These are phyloP conservation scores for Sebastes aleutianus DNA, from an alignment of 2,797 vertebrate species.

Conservation along the genomic window DNA sequence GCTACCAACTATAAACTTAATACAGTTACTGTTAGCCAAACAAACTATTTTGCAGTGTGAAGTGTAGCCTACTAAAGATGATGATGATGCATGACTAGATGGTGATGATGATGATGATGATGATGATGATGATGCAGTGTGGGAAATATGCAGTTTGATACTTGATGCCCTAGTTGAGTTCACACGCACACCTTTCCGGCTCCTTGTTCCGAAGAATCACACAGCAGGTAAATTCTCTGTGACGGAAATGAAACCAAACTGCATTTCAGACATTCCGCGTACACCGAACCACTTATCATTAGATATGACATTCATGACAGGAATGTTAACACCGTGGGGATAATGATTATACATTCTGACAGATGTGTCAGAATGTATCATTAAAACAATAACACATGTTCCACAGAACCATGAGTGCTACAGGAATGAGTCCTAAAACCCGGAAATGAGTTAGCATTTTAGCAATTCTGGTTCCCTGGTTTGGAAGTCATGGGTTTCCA, in stretches of 20 bases:
- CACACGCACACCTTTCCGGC: background rate
- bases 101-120: background rate
- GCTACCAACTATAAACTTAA: background rate
- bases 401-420: background rate
- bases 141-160: constrained; percentile 20
- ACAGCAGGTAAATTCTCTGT: background rate
- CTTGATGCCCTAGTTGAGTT: background rate
- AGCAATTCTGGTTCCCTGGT: too few relatives aligned
- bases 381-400: background rate
- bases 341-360: background rate
- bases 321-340: background rate
- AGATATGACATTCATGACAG: background rate
- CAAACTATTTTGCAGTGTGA: background rate
- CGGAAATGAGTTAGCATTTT: too few relatives aligned
- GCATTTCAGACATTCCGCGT: constrained; percentile 32
- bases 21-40: background rate
- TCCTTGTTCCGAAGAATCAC: background rate
- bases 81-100: background rate
- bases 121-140: constrained; percentile 13
- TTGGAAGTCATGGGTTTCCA: too few relatives aligned
- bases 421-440: too few relatives aligned
- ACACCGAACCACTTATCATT: background rate
- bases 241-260: background rate
- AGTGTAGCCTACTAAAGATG: background rate
- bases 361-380: background rate